Base-by-base conservation (phyloP, 1,140 invertebrate species). In the Trichogramma pretiosum region DNA sequence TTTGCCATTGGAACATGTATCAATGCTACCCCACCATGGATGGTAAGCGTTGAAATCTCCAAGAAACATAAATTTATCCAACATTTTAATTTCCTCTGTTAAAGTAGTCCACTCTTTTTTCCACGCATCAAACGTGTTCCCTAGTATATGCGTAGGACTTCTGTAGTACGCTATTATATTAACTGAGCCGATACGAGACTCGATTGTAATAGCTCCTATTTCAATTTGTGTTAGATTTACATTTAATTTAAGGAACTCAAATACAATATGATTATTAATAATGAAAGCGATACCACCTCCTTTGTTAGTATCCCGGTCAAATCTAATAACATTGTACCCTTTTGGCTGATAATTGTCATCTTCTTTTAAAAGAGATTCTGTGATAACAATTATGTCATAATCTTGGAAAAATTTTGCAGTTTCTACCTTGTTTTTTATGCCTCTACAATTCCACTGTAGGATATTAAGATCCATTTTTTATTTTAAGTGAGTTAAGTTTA, bases 281-380 rank as follows among this genome's bases (percentile, higher is more conserved):
- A 54, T 30, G 26, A 55, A 41, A 2, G 53, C 53, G 13, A 55
- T 38, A 2, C 46, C 50, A 17, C 53, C 46, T 10, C 50, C 46
- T 22, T 9, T 36, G 1, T 33, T 30, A 2, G 1, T 16, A 21
- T 18, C 32, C 30, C 49, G 43, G 10, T 55, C 50, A 11, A 36
- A 41, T 39, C 50, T 44, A 18, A 46, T 17, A 8, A 23, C 26
- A 21, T 42, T 26, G 23, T 46, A 55, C 18, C 34, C 40, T 45
- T 39, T 48, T 18, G 52, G 7, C 7, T 45, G 19, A n/a, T 40
- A 45, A 24, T 26, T 1, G 14, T 45, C 19, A 11, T 36, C 28
- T 8, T 40, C 21, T 23, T 46, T 55, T 5, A 55, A 37, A 37
- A 35, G 49, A 2, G 48, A 52, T 55, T 52, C 41, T 8, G 38